A percentile compares a stretch with the other conserved stretches of the same genome.
Conservation (phyloP, 2,113 vertebrate genomes). For the Tragelaphus buxtoni region DNA sequence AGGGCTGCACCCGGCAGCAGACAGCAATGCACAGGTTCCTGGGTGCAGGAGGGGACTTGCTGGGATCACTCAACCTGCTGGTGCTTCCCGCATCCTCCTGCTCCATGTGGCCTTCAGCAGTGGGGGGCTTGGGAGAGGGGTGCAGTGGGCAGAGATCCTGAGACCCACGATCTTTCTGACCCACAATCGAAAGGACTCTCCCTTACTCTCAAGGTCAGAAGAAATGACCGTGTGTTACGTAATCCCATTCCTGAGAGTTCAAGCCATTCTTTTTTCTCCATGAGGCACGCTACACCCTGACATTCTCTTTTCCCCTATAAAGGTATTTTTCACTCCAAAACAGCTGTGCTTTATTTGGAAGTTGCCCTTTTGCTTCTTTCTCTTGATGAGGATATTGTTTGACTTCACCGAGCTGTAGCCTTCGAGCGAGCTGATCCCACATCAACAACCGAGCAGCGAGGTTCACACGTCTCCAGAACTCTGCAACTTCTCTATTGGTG, state of each 20-base stretch:
- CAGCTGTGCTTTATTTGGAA: background rate
- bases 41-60: background rate
- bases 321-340: background rate
- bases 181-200: background rate
- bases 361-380: background rate
- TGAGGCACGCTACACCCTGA: background rate
- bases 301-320: background rate
- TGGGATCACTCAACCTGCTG: conserved; percentile 29
- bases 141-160: background rate
- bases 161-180: background rate
- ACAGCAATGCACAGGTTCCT: background rate
- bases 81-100: background rate
- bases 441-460: background rate
- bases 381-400: background rate
- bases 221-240: background rate
- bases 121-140: background rate
- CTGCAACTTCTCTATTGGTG: background rate
- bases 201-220: background rate
- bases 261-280: background rate
- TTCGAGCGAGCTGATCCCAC: background rate
- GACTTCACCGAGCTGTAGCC: background rate
- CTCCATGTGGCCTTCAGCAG: background rate
- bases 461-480: background rate
- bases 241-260: background rate
- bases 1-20: background rate